Percentiles rank a stretch among this genome's conserved stretches.
Conservation (phyloP, 2,888 invertebrate genomes). For the Agrotis ipsilon region DNA sequence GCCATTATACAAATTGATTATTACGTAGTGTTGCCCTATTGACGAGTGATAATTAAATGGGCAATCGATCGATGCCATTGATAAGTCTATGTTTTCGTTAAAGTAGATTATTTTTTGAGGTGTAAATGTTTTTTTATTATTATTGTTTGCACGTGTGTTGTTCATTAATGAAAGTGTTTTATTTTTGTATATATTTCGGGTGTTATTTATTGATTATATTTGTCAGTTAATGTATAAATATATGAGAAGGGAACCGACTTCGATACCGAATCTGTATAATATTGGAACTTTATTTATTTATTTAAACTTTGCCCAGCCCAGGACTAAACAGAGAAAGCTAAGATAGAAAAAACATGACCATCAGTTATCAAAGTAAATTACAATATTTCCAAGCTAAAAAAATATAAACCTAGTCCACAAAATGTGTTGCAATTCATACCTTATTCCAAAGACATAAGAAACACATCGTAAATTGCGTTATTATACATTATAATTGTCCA, state of each 20-base stretch:
- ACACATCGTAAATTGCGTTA: not conserved
- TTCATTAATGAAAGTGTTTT: not conserved
- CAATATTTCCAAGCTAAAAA: not conserved
- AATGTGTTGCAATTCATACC: not conserved
- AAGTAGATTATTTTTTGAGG: constrained; percentile 37
- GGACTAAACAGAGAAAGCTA: no score
- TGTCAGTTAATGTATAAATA: no score
- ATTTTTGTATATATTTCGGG: no score
- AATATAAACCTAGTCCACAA: not conserved
- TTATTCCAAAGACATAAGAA: not conserved
- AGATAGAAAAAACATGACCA: not conserved
- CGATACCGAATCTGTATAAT: no score
- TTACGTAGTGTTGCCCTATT: constrained; percentile 68
- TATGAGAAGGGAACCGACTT: no score
- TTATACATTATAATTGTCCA: constrained; percentile 14
- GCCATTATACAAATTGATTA: constrained; percentile 81
- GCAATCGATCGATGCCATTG: constrained; percentile 71
- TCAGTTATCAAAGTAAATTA: not conserved
- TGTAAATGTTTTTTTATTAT: constrained; percentile 13
- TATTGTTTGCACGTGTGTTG: not conserved
- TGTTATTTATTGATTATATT: no score
- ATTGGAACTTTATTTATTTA: no score
- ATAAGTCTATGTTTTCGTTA: constrained; percentile 51
- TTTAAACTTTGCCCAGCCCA: no score
- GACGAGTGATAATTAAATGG: constrained; percentile 73